Evolutionary conservation across 2,888 invertebrate species (phyloP), one percentile per base, ranked within the genome.

Genomic region (Aphrophora alni): DNA sequence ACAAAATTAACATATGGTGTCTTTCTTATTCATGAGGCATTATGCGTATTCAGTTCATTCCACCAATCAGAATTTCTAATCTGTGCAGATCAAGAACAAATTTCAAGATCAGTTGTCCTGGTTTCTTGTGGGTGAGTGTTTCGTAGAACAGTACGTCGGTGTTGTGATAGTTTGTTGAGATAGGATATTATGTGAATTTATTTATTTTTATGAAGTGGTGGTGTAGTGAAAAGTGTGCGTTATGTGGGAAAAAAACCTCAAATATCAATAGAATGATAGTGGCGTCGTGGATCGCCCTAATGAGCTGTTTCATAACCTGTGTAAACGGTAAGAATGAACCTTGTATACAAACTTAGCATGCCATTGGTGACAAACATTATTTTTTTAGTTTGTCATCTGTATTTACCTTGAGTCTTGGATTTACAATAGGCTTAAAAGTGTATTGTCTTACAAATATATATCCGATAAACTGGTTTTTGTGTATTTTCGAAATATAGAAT

Each of bases 201-300:
- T 68, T 33, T 75, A 75, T 27, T 76, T 68, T 33, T 76, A 76
- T 75, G 59, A 59, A 59, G 70, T 24, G 38, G 38, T 68, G 68
- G 68, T 38, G 70, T 27, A 14, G 38, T 70, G 28, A 33, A 69
- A 68, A 70, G 26, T 33, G 38, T 38, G 69, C 28, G 77, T 77
- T 69, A 77, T 77, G 77, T 77, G 38, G 77, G 69, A 77, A 77
- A 70, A 21, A 17, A 77, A 69, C 17, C 38, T 77, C 33, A 33
- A 69, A 69, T 77, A 70, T 70, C 77, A 33, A 70, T 77, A 77
- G 77, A 77, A 77, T 77, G 77, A 28, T 77, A 77, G 77, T 77
- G 77, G 77, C 75, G 51, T 75, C 51, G n/a, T 51, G 51, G n/a
- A n/a, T 75, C 44, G 75, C 75, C 75, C 44, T 75, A 75, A 51